A percentile compares a stretch with the other conserved stretches of the same genome.
Conservation (phyloP, 2,888 invertebrate species). For the Drosophila tanythrix region DNA sequence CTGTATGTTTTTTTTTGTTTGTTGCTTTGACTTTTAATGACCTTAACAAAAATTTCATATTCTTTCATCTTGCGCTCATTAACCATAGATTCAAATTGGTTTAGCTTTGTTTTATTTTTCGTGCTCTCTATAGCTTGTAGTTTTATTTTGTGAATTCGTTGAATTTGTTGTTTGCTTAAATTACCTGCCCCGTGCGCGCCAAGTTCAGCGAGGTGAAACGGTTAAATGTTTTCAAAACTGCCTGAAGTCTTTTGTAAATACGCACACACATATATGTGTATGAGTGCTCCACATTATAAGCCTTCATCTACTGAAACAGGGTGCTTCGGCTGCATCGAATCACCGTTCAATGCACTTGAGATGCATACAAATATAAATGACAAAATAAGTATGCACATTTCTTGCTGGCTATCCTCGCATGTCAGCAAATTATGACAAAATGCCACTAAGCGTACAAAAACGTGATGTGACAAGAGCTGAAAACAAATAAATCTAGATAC, state of each 20-base stretch:
- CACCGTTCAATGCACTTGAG: conserved; percentile 47
- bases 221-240: conserved; percentile 81
- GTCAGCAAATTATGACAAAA: conserved; percentile 74
- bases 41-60: conserved; percentile 34
- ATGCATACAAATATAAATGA: conserved; percentile 14
- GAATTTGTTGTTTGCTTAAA: conserved; percentile 73
- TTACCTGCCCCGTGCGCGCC: conserved; percentile 56
- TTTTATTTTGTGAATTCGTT: conserved; percentile 43
- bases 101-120: conserved; percentile 12
- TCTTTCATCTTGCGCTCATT: conserved; percentile 49
- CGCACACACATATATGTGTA: not conserved
- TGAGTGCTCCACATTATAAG: conserved; percentile 49
- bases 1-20: conserved; percentile 3
- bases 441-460: conserved; percentile 33
- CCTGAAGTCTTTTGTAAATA: conserved; percentile 36
- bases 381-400: conserved; percentile 21
- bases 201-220: conserved; percentile 83
- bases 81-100: conserved; percentile 45
- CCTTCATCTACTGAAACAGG: conserved; percentile 36
- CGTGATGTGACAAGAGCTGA: conserved; percentile 36
- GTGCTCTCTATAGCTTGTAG: conserved; percentile 26
- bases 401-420: conserved; percentile 28
- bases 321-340: conserved; percentile 33
- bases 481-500: conserved; percentile 22
- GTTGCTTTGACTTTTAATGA: conserved; percentile 27